phyloP scores from a whole-genome alignment of 2,888 invertebrate species.

The Oligia strigilis region DNA sequence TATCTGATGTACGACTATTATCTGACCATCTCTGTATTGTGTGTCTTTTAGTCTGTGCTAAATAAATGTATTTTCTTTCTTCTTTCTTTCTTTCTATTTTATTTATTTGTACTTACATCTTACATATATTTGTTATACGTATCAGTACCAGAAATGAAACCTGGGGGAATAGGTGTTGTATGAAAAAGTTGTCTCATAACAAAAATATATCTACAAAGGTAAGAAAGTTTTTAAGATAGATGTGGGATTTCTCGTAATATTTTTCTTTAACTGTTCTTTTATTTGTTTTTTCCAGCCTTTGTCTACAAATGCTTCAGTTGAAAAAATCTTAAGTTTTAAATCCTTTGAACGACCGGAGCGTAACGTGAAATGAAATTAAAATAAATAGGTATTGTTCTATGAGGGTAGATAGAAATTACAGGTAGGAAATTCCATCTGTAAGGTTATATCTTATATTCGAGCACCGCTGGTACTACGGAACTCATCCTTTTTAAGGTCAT shows the following conservation, averaged over 20 bases:
- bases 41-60: no score
- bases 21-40: no score
- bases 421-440: background rate
- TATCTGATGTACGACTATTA: no score
- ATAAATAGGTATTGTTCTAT: background rate
- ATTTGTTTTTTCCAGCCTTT: conserved; percentile 17
- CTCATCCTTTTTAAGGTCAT: conserved; percentile 3
- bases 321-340: conserved; percentile 5
- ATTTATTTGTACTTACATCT: background rate
- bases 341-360: background rate
- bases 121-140: background rate
- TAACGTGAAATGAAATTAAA: background rate
- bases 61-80: no score
- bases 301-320: background rate
- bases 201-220: conserved; percentile 35
- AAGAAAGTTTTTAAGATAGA: conserved; percentile 39
- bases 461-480: background rate
- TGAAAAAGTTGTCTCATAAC: conserved; percentile 47
- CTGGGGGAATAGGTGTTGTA: conserved; percentile 39
- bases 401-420: background rate
- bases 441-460: background rate
- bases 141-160: conserved; percentile 6
- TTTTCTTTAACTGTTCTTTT: conserved; percentile 36
- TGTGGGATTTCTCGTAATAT: conserved; percentile 30
- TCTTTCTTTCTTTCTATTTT: no score